Percentiles rank a stretch among this genome's conserved stretches.
These are phyloP conservation scores for Orchestes rusci DNA, from an alignment of 2,888 invertebrate species.

Conservation along the genomic window DNA sequence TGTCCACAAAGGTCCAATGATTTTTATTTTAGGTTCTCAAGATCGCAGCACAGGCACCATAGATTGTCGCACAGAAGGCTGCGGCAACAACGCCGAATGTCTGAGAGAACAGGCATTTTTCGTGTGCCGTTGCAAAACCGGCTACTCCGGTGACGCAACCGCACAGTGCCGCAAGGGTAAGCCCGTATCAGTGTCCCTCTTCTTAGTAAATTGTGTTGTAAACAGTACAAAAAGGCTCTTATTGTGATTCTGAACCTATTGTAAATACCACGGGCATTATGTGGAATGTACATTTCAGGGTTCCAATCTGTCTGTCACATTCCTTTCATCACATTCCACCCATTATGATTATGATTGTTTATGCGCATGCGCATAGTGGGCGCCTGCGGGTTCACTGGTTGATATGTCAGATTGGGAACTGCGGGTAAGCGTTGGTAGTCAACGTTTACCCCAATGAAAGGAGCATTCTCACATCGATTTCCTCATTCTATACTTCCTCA, in stretches of 20 bases:
- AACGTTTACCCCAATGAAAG: too few species aligned
- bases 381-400: slow-evolving; percentile 39
- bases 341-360: too few species aligned
- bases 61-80: slow-evolving; percentile 79
- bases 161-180: slow-evolving; percentile 63
- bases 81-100: slow-evolving; percentile 80
- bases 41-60: slow-evolving; percentile 49
- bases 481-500: slow-evolving; percentile 15
- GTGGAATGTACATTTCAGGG: slow-evolving; percentile 58
- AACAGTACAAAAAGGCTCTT: background rate
- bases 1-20: background rate
- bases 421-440: too few species aligned
- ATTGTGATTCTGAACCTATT: background rate
- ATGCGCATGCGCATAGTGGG: too few species aligned
- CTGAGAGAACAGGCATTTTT: slow-evolving; percentile 77
- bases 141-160: slow-evolving; percentile 65
- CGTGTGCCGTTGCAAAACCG: slow-evolving; percentile 72
- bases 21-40: slow-evolving; percentile 46
- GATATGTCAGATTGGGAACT: slow-evolving; percentile 65
- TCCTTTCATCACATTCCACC: slow-evolving; percentile 38
- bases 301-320: slow-evolving; percentile 52
- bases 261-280: slow-evolving; percentile 37
- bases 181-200: slow-evolving; percentile 18
- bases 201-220: background rate
- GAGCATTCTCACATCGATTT: slow-evolving; percentile 61